phyloP scores from a whole-genome alignment of 1,140 invertebrate species.

The silkworm (Bombyx mori) region DNA sequence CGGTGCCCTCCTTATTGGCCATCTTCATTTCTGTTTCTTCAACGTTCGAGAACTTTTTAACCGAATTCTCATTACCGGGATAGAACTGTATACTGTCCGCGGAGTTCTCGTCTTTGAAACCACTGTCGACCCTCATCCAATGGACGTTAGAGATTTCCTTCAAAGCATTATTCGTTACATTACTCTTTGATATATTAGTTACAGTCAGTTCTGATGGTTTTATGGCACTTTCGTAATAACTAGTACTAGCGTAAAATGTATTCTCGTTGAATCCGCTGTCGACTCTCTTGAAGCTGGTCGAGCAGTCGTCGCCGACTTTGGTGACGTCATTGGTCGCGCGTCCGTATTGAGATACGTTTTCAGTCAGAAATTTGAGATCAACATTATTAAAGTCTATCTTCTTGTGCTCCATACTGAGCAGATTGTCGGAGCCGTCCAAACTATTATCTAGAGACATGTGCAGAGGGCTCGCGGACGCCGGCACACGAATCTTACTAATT shows the following conservation, averaged over 20 bases:
- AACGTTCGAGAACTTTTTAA: constrained; percentile 23
- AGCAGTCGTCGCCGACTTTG: constrained; percentile 31
- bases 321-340: constrained; percentile 26
- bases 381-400: constrained; percentile 63
- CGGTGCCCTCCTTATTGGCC: constrained; percentile 50
- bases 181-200: constrained; percentile 42
- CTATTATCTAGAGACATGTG: constrained; percentile 65
- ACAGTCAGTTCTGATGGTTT: constrained; percentile 61
- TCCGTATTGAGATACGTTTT: constrained; percentile 39
- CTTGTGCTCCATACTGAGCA: constrained; percentile 46
- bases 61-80: constrained; percentile 19
- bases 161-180: constrained; percentile 32
- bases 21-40: constrained; percentile 40
- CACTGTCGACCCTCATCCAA: constrained; percentile 65
- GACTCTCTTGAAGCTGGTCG: constrained; percentile 53
- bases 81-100: constrained; percentile 55
- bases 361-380: constrained; percentile 64
- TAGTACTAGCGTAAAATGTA: constrained; percentile 53
- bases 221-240: constrained; percentile 65
- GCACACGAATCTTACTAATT: constrained; percentile 56
- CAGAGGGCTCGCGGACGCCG: constrained; percentile 29
- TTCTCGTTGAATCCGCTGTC: constrained; percentile 66
- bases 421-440: constrained; percentile 51
- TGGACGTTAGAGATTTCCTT: constrained; percentile 60
- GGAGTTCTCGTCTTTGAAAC: constrained; percentile 63